Conservation (phyloP, 1,140 invertebrate species). For the Theocolax elegans region DNA sequence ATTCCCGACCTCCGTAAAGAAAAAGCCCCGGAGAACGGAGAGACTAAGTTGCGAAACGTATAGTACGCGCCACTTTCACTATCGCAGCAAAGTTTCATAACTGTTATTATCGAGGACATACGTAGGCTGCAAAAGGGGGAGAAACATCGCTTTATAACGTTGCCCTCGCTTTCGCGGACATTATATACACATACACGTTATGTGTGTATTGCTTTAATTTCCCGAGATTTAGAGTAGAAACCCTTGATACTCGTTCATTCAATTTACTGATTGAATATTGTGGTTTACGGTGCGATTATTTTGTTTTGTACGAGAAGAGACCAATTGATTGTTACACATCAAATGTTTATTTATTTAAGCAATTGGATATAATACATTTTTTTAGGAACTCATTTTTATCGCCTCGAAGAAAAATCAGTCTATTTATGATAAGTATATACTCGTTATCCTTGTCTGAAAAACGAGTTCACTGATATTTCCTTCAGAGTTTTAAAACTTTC, state of each 20-base stretch:
- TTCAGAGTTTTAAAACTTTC: not conserved
- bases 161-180: not conserved
- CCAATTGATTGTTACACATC: too few species aligned
- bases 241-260: too few species aligned
- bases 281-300: too few species aligned
- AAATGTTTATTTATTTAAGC: too few species aligned
- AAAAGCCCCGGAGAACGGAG: not conserved
- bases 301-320: too few species aligned
- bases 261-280: too few species aligned
- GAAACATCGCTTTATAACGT: not conserved
- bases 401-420: not conserved
- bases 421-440: not conserved
- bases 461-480: constrained; percentile 14
- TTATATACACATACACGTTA: too few species aligned
- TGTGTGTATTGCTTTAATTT: too few species aligned
- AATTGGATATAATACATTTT: too few species aligned
- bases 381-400: not conserved
- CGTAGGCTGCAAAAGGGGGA: not conserved
- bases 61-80: constrained; percentile 63
- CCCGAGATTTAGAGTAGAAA: too few species aligned
- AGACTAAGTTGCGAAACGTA: constrained; percentile 57
- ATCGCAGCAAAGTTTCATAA: constrained; percentile 61
- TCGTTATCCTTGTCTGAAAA: constrained; percentile 22
- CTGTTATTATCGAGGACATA: constrained; percentile 63
- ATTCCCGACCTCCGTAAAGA: constrained; percentile 8